Conservation (phyloP, 2,797 vertebrate genomes). For the Cichlasoma orientale region DNA sequence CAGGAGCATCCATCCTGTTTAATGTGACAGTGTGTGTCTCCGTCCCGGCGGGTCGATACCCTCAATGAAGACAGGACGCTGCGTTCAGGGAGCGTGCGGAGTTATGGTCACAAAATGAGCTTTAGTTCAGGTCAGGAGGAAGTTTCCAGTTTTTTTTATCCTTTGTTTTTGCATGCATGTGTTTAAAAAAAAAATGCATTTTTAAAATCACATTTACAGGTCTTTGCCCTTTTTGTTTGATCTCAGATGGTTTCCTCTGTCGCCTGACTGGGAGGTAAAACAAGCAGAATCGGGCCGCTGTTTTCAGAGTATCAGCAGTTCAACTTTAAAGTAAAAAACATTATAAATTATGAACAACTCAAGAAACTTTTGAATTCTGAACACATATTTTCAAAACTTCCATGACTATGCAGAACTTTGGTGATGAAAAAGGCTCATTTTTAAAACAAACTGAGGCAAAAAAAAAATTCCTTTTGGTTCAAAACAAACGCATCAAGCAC, state of each 20-base stretch:
- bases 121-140: not conserved
- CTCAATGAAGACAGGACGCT: not conserved
- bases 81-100: not conserved
- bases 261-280: constrained; percentile 3
- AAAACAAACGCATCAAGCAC: no score
- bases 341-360: not conserved
- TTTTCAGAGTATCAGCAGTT: not conserved
- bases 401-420: no score
- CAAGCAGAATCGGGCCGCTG: not conserved
- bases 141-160: not conserved
- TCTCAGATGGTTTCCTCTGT: no score
- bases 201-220: not conserved
- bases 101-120: not conserved
- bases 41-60: not conserved
- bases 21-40: constrained; percentile 1
- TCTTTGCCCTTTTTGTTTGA: no score
- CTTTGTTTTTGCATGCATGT: fast-evolving
- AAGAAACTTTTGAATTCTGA: no score
- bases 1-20: constrained; percentile 3
- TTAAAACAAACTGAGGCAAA: no score
- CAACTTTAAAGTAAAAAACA: not conserved
- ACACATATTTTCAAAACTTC: no score
- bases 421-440: no score
- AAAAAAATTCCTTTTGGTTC: no score
- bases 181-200: not conserved